Percentiles rank a stretch among this genome's conserved stretches.
These are phyloP conservation scores for Calephelis nemesis DNA, from an alignment of 1,140 invertebrate species.

Conservation along the genomic window DNA sequence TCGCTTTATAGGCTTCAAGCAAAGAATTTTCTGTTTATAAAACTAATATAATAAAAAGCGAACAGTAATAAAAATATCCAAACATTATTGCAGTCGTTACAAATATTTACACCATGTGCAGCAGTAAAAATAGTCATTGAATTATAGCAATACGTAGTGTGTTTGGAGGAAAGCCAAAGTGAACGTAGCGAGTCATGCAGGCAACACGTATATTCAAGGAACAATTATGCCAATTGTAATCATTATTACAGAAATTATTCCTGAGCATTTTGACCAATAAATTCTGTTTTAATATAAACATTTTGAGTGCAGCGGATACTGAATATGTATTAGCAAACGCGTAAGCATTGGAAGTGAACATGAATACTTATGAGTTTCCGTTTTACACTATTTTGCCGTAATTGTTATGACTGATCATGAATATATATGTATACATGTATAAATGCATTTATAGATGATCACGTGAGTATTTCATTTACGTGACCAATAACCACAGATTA, in stretches of 20 bases:
- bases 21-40: background rate
- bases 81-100: slow-evolving; percentile 7
- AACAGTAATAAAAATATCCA: slow-evolving; percentile 9
- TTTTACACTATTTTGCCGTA: background rate
- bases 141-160: slow-evolving; percentile 44
- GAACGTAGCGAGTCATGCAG: slow-evolving; percentile 31
- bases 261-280: slow-evolving; percentile 8
- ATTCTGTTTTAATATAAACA: slow-evolving; percentile 16
- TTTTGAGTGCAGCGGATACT: background rate
- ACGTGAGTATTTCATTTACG: too few species aligned
- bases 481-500: too few species aligned
- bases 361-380: background rate
- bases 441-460: too few species aligned
- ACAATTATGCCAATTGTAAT: slow-evolving; percentile 39
- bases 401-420: background rate
- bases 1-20: background rate
- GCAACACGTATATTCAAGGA: slow-evolving; percentile 33
- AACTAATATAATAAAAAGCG: slow-evolving; percentile 9
- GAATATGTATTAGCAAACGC: background rate
- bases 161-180: slow-evolving; percentile 34
- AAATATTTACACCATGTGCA: slow-evolving; percentile 40
- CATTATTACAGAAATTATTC: slow-evolving; percentile 5
- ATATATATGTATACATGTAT: background rate
- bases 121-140: slow-evolving; percentile 56
- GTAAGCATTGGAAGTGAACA: slow-evolving; percentile 4